Base-by-base conservation (phyloP, 1,140 invertebrate species). In the Drosophila santomea region DNA sequence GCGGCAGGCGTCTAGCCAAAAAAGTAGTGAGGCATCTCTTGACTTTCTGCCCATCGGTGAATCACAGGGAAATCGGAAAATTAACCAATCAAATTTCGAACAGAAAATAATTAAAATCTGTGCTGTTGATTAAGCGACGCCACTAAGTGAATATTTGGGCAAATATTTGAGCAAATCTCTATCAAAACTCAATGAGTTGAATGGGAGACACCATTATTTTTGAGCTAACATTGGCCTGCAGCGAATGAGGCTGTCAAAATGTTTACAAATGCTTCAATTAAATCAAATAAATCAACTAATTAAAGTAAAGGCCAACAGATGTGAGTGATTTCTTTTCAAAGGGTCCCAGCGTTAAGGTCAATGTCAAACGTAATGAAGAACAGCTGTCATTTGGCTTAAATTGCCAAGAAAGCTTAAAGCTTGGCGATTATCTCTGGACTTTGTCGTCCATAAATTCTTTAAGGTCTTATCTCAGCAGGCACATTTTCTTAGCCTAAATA, bases 1-100 rank as follows among this genome's bases (percentile, higher is more conserved):
- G 48, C 39, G 73, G 83, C 83, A 86, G 84, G 84, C 84, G 83
- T 64, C 72, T 83, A 88, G 83, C 83, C 83, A 88, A 88, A 88
- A 88, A 69, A 83, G 76, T 68, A 83, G 64, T 86, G 83, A 82
- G 74, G 83, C 82, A 86, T 82, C 83, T 78, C 51, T 79, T 79
- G 83, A 88, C 74, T 88, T 64, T 41, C 72, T 88, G 83, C 71
- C 83, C 74, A 76, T 28, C 35, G 20, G 51, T 69, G 66, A 69
- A 25, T 69, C 67, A 69, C 48, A 14, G 50, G 23, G 54, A 58
- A 50, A 62, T 38, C 69, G 44, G 20, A 50, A 56, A 71, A 47
- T 54, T 62, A 73, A 73, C 56, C 55, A 23, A 54, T 38, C 32
- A 50, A 23, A 39, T 39, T 39, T 32, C 7, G 5, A 32, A 20